phyloP scores from a whole-genome alignment of 2,113 vertebrate species.

The Eptesicus fuscus region DNA sequence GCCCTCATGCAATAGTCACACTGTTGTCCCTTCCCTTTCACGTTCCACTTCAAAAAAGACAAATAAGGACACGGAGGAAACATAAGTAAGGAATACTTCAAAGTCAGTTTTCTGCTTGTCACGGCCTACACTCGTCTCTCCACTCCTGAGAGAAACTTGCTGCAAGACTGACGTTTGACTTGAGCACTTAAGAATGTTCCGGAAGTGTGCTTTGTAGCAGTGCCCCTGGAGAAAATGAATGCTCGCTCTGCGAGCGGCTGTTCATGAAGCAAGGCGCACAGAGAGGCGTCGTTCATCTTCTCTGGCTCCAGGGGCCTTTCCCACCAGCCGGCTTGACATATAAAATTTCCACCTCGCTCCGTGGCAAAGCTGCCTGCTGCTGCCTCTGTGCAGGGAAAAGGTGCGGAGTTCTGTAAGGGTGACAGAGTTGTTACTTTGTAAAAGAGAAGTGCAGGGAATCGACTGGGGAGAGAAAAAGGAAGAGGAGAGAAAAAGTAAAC shows the following conservation, averaged over 20 bases:
- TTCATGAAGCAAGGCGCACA: conserved; percentile 62
- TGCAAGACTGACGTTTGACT: conserved; percentile 72
- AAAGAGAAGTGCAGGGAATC: neutral
- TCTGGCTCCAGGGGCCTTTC: conserved; percentile 47
- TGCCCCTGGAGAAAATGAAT: conserved; percentile 71
- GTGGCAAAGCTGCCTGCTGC: conserved; percentile 59
- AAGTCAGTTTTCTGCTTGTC: conserved; percentile 78
- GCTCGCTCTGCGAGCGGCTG: conserved; percentile 62
- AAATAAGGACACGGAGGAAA: conserved; percentile 72
- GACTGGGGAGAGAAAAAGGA: neutral
- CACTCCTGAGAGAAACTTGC: conserved; percentile 67
- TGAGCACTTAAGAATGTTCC: conserved; percentile 72
- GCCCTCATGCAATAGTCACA: conserved; percentile 55
- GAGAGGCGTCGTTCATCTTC: conserved; percentile 66
- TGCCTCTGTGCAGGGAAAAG: neutral
- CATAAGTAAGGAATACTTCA: conserved; percentile 72
- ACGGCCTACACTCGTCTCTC: conserved; percentile 69
- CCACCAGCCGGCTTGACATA: conserved; percentile 54
- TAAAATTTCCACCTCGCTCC: conserved; percentile 65
- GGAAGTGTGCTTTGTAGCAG: conserved; percentile 71
- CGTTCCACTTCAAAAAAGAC: conserved; percentile 74
- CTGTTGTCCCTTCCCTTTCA: conserved; percentile 69
- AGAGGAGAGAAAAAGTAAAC: neutral
- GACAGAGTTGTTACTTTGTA: conserved; percentile 16
- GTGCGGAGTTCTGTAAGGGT: neutral